Evolutionary conservation across 2,888 invertebrate species (phyloP).

Genomic region (Pomacea canaliculata): DNA sequence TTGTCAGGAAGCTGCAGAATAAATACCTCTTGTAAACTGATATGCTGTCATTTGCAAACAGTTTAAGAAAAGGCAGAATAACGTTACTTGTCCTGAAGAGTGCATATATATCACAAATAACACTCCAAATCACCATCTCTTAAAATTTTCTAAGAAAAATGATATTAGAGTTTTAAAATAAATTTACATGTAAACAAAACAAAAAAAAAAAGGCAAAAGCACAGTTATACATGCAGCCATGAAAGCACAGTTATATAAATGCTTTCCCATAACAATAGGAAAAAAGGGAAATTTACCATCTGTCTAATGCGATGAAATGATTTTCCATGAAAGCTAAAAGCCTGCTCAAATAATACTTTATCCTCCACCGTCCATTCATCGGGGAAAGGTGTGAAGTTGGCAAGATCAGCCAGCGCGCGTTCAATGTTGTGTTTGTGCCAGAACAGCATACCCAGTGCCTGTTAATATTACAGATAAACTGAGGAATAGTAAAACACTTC

Average conservation of each 20-base stretch:
- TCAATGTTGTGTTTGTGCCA: constrained; percentile 98
- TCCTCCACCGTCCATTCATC: constrained; percentile 99
- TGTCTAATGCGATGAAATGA: constrained; percentile 96
- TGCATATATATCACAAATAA: not conserved
- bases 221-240: too few species aligned
- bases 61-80: not conserved
- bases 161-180: too few species aligned
- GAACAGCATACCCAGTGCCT: constrained; percentile 94
- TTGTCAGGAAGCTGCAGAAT: constrained; percentile 89
- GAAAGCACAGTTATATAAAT: too few species aligned
- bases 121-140: too few species aligned
- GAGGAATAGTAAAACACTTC: too few species aligned
- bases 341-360: constrained; percentile 97
- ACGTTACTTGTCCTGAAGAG: not conserved
- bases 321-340: constrained; percentile 98
- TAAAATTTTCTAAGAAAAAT: too few species aligned
- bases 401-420: constrained; percentile 90
- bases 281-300: constrained; percentile 80
- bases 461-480: constrained; percentile 23
- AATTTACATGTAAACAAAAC: too few species aligned
- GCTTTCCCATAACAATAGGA: too few species aligned
- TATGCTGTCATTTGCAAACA: too few species aligned
- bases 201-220: too few species aligned
- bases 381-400: constrained; percentile 96
- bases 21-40: too few species aligned